Conservation (phyloP, 2,797 vertebrate genomes). For the Macropodus opercularis region DNA sequence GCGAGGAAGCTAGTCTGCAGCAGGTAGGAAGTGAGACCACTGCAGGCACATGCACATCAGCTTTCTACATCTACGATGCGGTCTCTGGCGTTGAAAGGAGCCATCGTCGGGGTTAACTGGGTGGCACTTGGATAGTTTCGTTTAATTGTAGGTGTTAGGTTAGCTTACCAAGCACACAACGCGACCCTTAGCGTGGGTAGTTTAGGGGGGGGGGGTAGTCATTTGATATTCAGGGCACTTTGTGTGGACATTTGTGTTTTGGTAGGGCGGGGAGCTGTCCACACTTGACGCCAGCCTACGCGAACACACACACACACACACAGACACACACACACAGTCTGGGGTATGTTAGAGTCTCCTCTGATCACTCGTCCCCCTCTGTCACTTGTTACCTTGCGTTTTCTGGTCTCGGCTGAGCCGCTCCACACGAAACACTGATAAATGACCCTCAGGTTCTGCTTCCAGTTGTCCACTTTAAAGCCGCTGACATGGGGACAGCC, state of each 20-base stretch:
- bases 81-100: neutral
- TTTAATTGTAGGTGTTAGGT: neutral
- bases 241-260: constrained; percentile 35
- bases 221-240: neutral
- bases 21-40: constrained; percentile 39
- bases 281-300: constrained; percentile 18
- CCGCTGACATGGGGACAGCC: constrained; percentile 94
- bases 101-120: neutral
- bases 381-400: constrained; percentile 88
- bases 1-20: constrained; percentile 24
- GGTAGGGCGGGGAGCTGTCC: constrained; percentile 60
- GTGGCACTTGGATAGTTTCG: constrained; percentile 4
- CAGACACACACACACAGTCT: neutral
- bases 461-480: constrained; percentile 99
- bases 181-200: neutral
- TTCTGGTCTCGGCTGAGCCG: constrained; percentile 93
- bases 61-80: constrained; percentile 11
- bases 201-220: neutral
- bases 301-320: constrained; percentile 1
- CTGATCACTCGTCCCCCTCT: constrained; percentile 15
- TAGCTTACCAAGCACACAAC: fast-evolving
- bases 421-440: constrained; percentile 99
- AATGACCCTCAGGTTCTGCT: constrained; percentile 95
- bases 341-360: neutral
- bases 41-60: constrained; percentile 46